A percentile compares a stretch with the other conserved stretches of the same genome.
Conservation (phyloP, 2,113 vertebrate genomes). For the Limanda limanda region DNA sequence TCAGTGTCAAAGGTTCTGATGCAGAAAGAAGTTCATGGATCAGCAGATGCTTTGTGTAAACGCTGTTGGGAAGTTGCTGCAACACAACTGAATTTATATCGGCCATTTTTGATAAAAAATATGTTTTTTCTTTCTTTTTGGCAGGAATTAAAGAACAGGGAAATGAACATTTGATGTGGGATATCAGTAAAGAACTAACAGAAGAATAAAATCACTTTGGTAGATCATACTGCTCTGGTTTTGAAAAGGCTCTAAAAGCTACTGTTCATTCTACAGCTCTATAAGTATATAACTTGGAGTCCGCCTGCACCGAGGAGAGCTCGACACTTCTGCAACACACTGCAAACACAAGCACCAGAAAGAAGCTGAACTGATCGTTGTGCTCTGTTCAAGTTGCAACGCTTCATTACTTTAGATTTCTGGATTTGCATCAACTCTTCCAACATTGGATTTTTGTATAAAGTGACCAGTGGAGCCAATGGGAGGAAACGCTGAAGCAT, state of each 20-base stretch:
- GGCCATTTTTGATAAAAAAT: neutral
- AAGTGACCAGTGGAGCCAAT: slow-evolving; percentile 33
- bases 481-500: slow-evolving; percentile 32
- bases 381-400: slow-evolving; percentile 59
- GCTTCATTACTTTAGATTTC: neutral
- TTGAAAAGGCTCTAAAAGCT: slow-evolving; percentile 54
- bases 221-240: slow-evolving; percentile 35
- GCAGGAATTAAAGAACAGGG: slow-evolving; percentile 66
- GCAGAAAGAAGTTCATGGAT: neutral
- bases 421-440: neutral
- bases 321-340: slow-evolving; percentile 70
- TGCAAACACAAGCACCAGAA: slow-evolving; percentile 78
- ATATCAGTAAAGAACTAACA: slow-evolving; percentile 49
- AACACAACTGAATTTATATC: slow-evolving; percentile 13
- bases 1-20: neutral
- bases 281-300: slow-evolving; percentile 49
- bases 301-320: slow-evolving; percentile 50
- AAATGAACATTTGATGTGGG: slow-evolving; percentile 43
- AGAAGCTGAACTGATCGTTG: slow-evolving; percentile 29
- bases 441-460: slow-evolving; percentile 20
- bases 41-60: too few relatives aligned
- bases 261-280: slow-evolving; percentile 60
- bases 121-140: slow-evolving; percentile 18
- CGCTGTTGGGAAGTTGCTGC: slow-evolving; percentile 17
- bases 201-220: slow-evolving; percentile 50